Evolutionary conservation across 2,113 vertebrate species (phyloP).

Genomic region (Pica pica): DNA sequence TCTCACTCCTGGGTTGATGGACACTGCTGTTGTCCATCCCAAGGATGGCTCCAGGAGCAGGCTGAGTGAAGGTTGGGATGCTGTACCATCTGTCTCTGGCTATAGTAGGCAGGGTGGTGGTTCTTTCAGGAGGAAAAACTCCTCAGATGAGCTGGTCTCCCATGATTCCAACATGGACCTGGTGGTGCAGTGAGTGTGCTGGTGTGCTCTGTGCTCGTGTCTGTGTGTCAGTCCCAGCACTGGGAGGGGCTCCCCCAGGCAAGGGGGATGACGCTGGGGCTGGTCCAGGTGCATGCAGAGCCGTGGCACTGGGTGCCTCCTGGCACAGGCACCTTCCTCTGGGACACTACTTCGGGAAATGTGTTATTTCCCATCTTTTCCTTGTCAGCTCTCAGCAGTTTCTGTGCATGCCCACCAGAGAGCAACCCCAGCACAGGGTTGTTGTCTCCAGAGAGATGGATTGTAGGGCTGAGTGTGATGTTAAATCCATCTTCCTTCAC

Average conservation of each 20-base stretch:
- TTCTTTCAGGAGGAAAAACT: neutral
- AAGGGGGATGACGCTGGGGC: neutral
- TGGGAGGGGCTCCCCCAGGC: neutral
- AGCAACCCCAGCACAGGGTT: slow-evolving; percentile 42
- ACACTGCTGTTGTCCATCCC: neutral
- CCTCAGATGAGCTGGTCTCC: neutral
- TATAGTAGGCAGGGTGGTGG: neutral
- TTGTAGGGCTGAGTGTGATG: neutral
- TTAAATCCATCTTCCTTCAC: neutral
- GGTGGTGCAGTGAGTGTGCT: neutral
- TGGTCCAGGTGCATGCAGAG: neutral
- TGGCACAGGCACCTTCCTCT: rapidly evolving
- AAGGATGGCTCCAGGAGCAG: neutral
- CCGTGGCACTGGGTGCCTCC: neutral
- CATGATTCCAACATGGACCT: rapidly evolving
- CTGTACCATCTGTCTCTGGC: neutral
- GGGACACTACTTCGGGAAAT: neutral
- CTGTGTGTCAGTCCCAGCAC: neutral
- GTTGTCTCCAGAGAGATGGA: neutral
- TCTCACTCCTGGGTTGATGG: neutral
- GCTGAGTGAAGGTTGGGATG: neutral
- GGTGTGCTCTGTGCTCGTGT: neutral
- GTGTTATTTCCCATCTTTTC: neutral
- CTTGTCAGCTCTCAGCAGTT: neutral
- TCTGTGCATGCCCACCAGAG: slow-evolving; percentile 41